phyloP scores from a whole-genome alignment of 2,888 invertebrate genomes.

The Amphipyra berbera region DNA sequence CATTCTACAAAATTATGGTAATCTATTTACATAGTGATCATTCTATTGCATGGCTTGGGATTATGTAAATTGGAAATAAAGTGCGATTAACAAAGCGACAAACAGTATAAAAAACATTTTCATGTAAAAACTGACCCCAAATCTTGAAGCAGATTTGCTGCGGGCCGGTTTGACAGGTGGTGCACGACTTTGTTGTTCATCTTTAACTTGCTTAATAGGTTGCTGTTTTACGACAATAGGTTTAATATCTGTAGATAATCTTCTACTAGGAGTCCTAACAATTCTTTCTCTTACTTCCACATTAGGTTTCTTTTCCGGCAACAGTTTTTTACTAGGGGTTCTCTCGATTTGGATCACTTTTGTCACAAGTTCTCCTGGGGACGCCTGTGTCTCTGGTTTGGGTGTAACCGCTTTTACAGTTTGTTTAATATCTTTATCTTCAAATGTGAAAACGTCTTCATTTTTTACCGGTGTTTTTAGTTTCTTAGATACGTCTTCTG shows the following conservation, averaged over 20 bases:
- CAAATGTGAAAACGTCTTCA: slow-evolving; percentile 76
- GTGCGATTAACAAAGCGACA: slow-evolving; percentile 82
- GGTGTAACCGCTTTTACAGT: slow-evolving; percentile 60
- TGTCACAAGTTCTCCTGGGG: slow-evolving; percentile 80
- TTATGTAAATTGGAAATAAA: slow-evolving; percentile 79
- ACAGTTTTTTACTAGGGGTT: slow-evolving; percentile 81
- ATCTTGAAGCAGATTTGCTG: slow-evolving; percentile 86
- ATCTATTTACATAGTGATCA: slow-evolving; percentile 70
- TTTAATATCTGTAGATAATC: slow-evolving; percentile 73
- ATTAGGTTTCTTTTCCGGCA: slow-evolving; percentile 77
- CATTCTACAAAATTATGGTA: slow-evolving; percentile 65
- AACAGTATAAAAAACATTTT: slow-evolving; percentile 80
- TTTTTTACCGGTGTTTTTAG: slow-evolving; percentile 72
- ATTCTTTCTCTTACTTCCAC: slow-evolving; percentile 84
- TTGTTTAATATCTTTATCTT: slow-evolving; percentile 74
- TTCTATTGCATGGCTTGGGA: slow-evolving; percentile 58
- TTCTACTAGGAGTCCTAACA: slow-evolving; percentile 84
- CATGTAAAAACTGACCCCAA: slow-evolving; percentile 87
- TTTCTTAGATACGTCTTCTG: slow-evolving; percentile 62
- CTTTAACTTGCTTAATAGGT: slow-evolving; percentile 65
- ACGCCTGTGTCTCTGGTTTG: slow-evolving; percentile 67
- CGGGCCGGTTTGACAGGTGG: slow-evolving; percentile 87
- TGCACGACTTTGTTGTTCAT: slow-evolving; percentile 75
- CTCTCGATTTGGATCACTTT: slow-evolving; percentile 86
- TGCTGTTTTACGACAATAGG: slow-evolving; percentile 71